Evolutionary conservation across 2,888 invertebrate genomes (phyloP).

Genomic region (Entomobrya multifasciata): DNA sequence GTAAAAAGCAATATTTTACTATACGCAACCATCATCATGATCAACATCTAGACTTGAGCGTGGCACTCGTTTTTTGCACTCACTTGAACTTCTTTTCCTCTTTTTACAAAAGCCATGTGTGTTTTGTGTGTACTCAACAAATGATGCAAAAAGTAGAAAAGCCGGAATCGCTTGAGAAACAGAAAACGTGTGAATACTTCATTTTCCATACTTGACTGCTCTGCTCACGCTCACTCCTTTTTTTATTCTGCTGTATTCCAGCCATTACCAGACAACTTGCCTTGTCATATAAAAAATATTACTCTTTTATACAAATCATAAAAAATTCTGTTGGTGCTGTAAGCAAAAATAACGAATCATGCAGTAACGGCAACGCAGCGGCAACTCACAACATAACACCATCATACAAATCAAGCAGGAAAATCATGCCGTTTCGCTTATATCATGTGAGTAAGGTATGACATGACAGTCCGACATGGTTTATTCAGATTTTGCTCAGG

Average conservation of each 20-base stretch:
- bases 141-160: conserved; percentile 26
- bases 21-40: neutral
- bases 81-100: neutral
- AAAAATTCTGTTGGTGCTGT: conserved; percentile 26
- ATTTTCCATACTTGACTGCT: conserved; percentile 54
- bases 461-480: conserved; percentile 32
- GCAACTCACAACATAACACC: neutral
- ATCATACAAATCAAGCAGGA: conserved; percentile 11
- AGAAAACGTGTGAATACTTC: conserved; percentile 64
- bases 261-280: conserved; percentile 11
- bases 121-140: neutral
- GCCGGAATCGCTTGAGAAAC: conserved; percentile 58
- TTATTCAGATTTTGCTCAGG: conserved; percentile 59
- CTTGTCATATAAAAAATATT: conserved; percentile 39
- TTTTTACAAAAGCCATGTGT: neutral
- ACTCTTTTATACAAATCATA: conserved; percentile 34
- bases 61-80: conserved; percentile 5
- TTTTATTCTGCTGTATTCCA: conserved; percentile 50
- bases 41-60: neutral
- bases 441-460: neutral
- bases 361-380: neutral
- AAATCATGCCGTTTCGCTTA: conserved; percentile 46
- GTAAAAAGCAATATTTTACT: conserved; percentile 27
- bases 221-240: conserved; percentile 26
- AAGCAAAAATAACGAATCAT: conserved; percentile 22